These are phyloP conservation scores for Smittia sp. DNA, from an alignment of 2,888 invertebrate genomes.

Conservation along the genomic window DNA sequence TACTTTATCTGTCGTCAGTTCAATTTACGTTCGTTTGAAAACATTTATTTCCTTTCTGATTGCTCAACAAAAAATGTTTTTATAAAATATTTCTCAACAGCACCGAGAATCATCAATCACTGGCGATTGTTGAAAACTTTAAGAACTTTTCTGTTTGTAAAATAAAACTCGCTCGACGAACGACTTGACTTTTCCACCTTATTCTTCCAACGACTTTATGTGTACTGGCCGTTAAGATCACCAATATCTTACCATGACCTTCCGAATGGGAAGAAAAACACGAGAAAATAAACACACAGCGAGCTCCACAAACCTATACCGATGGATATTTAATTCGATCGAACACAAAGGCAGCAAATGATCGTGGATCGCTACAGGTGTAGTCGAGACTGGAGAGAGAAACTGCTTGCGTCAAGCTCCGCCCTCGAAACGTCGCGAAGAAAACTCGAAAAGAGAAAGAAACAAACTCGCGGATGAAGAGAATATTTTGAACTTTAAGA, in stretches of 20 bases:
- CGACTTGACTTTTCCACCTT: slow-evolving; percentile 43
- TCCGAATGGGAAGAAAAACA: slow-evolving; percentile 49
- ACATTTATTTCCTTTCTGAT: slow-evolving; percentile 1
- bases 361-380: slow-evolving; percentile 14
- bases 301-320: background rate
- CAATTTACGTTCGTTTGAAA: slow-evolving; percentile 51
- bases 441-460: background rate
- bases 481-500: slow-evolving; percentile 1
- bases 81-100: background rate
- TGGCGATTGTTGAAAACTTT: background rate
- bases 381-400: slow-evolving; percentile 1
- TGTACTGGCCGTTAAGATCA: slow-evolving; percentile 52
- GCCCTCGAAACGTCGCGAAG: background rate
- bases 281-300: slow-evolving; percentile 45
- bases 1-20: slow-evolving; percentile 55
- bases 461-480: background rate
- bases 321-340: background rate
- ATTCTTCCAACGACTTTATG: slow-evolving; percentile 52
- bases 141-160: background rate
- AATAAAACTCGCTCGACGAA: background rate
- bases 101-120: slow-evolving; percentile 2
- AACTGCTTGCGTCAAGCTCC: background rate
- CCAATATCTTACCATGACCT: slow-evolving; percentile 53
- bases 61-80: background rate
- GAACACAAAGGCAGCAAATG: background rate